Evolutionary conservation across 2,797 vertebrate species (phyloP).

Genomic region (Gadopsis marmoratus): DNA sequence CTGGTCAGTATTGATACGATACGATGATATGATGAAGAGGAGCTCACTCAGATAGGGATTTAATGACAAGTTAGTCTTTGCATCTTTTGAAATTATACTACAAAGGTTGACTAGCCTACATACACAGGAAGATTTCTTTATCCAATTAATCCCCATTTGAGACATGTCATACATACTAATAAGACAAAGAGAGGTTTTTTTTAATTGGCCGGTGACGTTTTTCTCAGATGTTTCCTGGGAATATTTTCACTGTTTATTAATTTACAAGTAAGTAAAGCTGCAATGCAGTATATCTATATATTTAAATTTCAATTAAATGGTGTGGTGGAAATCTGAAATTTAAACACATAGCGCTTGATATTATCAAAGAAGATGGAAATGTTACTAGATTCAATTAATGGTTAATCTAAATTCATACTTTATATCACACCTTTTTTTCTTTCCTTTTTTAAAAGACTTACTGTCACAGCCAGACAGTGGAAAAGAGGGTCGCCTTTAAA

Average conservation of each 20-base stretch:
- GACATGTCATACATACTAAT: constrained; percentile 2
- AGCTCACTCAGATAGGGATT: neutral
- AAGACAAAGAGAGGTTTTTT: neutral
- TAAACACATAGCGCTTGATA: no score
- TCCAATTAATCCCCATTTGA: constrained; percentile 19
- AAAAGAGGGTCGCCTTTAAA: neutral
- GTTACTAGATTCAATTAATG: neutral
- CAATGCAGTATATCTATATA: neutral
- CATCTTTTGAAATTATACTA: neutral
- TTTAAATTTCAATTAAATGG: neutral
- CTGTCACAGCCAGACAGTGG: neutral
- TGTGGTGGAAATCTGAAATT: no score
- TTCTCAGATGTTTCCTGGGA: constrained; percentile 19
- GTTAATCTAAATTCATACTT: neutral
- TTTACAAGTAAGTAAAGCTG: neutral
- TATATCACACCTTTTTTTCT: neutral
- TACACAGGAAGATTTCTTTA: constrained; percentile 25
- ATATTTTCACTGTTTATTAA: no score
- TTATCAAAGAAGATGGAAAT: neutral
- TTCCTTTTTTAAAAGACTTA: neutral
- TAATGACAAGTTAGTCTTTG: constrained; percentile 19
- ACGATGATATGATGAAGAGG: no score
- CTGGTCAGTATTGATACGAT: neutral
- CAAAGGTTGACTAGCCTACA: constrained; percentile 13
- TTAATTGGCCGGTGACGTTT: constrained; percentile 27